phyloP scores from a whole-genome alignment of 2,797 vertebrate genomes.

The Typhlichthys subterraneus region DNA sequence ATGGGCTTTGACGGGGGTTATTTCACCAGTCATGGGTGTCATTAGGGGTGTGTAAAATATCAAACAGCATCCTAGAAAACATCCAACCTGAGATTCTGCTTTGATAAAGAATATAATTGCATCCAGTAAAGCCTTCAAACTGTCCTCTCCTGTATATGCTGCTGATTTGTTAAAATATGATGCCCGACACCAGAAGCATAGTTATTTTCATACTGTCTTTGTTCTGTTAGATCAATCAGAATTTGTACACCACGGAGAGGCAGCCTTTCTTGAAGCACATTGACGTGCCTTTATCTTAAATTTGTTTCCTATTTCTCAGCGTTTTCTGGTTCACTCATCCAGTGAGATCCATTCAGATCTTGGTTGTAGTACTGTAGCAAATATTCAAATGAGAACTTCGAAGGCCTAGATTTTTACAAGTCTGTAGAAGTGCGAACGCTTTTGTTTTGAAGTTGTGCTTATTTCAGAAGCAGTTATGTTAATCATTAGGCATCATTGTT shows the following conservation, averaged over 20 bases:
- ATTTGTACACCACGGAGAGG: constrained; percentile 48
- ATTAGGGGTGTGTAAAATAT: constrained; percentile 52
- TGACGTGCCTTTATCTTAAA: constrained; percentile 51
- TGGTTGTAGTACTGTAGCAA: no score
- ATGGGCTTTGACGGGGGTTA: constrained; percentile 55
- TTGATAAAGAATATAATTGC: constrained; percentile 54
- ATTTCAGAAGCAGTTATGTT: no score
- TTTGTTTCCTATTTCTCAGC: constrained; percentile 38
- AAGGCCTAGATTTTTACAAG: no score
- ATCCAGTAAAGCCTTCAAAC: constrained; percentile 31
- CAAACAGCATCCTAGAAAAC: constrained; percentile 44
- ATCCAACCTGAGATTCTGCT: constrained; percentile 59
- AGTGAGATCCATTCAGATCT: no score
- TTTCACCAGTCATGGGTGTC: constrained; percentile 57
- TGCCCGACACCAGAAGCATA: constrained; percentile 34
- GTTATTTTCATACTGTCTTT: constrained; percentile 60
- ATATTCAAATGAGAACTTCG: no score
- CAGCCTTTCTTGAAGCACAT: constrained; percentile 55
- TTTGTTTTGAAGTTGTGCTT: no score
- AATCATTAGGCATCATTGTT: no score
- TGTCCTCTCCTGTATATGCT: constrained; percentile 45
- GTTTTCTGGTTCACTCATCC: constrained; percentile 14
- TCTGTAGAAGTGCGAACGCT: no score
- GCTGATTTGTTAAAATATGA: constrained; percentile 63
- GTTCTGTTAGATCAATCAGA: constrained; percentile 64